phyloP scores from a whole-genome alignment of 2,113 vertebrate species.

The Panthera leo region DNA sequence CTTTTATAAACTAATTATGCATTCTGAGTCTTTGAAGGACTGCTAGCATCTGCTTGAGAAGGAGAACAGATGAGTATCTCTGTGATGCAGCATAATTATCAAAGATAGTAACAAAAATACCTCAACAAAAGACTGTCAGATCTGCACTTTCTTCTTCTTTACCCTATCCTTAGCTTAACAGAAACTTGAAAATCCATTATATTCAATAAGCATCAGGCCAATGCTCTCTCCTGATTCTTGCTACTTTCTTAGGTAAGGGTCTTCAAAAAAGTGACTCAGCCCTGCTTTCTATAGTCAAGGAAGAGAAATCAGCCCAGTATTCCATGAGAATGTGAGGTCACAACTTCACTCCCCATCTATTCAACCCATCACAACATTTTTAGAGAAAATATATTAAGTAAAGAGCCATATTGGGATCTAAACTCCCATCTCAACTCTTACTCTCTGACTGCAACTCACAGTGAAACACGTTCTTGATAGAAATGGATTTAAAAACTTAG shows the following conservation, averaged over 20 bases:
- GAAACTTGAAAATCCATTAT: background rate
- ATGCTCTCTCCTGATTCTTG: background rate
- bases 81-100: background rate
- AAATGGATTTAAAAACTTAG: slow-evolving; percentile 32
- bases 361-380: background rate
- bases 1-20: slow-evolving; percentile 41
- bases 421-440: background rate
- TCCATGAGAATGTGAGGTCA: background rate
- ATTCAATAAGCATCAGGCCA: background rate
- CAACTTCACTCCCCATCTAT: background rate
- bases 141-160: background rate
- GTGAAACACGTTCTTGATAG: background rate
- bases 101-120: background rate
- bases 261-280: background rate
- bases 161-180: background rate
- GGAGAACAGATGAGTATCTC: background rate
- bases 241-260: background rate
- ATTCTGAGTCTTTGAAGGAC: slow-evolving; percentile 33
- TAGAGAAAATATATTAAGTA: background rate
- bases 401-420: background rate
- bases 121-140: background rate
- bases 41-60: slow-evolving; percentile 6
- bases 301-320: background rate
- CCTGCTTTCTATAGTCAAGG: background rate
- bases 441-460: background rate